Evolutionary conservation across 1,140 invertebrate genomes (phyloP).

Genomic region (Drosophila kepulauana): DNA sequence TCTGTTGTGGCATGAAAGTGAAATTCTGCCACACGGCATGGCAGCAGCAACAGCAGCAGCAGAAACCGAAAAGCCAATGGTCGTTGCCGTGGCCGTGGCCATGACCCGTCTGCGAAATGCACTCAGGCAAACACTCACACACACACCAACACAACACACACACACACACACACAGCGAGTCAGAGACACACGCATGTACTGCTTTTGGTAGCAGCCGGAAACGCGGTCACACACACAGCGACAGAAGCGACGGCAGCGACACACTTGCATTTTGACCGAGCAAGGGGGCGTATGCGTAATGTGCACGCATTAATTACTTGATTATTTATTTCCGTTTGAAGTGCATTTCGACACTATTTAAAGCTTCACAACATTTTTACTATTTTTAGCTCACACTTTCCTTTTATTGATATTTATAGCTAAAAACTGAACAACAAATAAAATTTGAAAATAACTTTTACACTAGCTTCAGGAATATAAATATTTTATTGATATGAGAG

Average conservation of each 20-base stretch:
- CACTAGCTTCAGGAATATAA: no score
- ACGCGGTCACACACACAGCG: slow-evolving; percentile 65
- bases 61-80: slow-evolving; percentile 70
- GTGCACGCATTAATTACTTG: slow-evolving; percentile 21
- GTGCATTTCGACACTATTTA: neutral
- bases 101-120: slow-evolving; percentile 73
- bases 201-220: slow-evolving; percentile 64
- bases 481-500: no score
- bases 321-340: slow-evolving; percentile 9
- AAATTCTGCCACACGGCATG: slow-evolving; percentile 68
- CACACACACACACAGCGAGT: slow-evolving; percentile 18
- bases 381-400: no score
- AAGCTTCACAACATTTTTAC: neutral
- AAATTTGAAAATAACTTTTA: no score
- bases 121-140: slow-evolving; percentile 54
- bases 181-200: slow-evolving; percentile 17
- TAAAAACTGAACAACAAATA: no score
- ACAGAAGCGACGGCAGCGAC: slow-evolving; percentile 34
- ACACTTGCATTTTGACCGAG: slow-evolving; percentile 5
- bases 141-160: slow-evolving; percentile 24
- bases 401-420: no score
- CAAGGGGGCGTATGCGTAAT: slow-evolving; percentile 54
- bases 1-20: slow-evolving; percentile 66
- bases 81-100: slow-evolving; percentile 65
- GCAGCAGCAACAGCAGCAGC: slow-evolving; percentile 29